Conservation (phyloP, 2,888 invertebrate species). For the Conchocele bisecta region DNA sequence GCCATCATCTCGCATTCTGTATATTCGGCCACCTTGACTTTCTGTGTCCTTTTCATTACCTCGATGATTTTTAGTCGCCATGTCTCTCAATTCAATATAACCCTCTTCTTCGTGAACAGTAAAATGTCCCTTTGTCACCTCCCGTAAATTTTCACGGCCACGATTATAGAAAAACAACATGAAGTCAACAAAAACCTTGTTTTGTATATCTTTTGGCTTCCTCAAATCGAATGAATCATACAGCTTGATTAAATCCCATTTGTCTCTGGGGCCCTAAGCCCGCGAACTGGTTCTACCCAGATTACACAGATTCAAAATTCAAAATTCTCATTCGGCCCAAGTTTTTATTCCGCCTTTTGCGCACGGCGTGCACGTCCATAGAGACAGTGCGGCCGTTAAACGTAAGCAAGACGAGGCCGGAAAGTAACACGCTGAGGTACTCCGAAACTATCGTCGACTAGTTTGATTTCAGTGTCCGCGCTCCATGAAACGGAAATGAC, state of each 20-base stretch:
- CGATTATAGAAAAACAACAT: slow-evolving; percentile 45
- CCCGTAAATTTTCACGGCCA: slow-evolving; percentile 38
- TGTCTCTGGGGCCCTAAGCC: no score
- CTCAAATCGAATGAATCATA: slow-evolving; percentile 20
- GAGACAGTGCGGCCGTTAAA: no score
- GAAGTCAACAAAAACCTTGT: slow-evolving; percentile 47
- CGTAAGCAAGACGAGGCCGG: no score
- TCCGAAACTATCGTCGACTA: no score
- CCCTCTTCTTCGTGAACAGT: slow-evolving; percentile 19
- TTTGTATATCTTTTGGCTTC: slow-evolving; percentile 27
- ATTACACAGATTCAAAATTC: no score
- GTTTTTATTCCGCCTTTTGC: no score
- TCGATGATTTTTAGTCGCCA: slow-evolving; percentile 30
- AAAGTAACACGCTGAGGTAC: no score
- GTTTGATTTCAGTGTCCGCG: no score
- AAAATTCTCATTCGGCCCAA: no score
- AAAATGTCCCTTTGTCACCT: slow-evolving; percentile 31
- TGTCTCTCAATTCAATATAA: slow-evolving; percentile 30
- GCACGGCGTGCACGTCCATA: no score
- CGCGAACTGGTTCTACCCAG: no score
- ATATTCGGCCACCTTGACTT: slow-evolving; percentile 43
- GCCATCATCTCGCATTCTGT: slow-evolving; percentile 21
- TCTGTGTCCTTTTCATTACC: slow-evolving; percentile 4
- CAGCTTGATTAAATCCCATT: slow-evolving; percentile 29
- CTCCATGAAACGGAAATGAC: no score